phyloP scores from a whole-genome alignment of 2,113 vertebrate species.

The Neoarius graeffei region DNA sequence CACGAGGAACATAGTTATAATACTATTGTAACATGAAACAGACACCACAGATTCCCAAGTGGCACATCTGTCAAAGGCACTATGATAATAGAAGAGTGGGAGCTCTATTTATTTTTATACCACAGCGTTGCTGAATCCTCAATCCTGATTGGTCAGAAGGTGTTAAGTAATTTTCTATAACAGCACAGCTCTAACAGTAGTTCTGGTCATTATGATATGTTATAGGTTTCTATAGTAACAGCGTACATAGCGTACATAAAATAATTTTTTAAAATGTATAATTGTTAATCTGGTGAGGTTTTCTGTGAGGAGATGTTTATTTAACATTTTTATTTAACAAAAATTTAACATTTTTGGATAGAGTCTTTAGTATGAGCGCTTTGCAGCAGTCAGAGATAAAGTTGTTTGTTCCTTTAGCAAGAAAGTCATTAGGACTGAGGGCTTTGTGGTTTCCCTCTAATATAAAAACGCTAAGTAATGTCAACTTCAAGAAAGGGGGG shows the following conservation, averaged over 20 bases:
- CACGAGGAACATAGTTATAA: constrained; percentile 5
- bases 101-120: not conserved
- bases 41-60: not conserved
- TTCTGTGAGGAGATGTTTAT: not conserved
- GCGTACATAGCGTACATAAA: not conserved
- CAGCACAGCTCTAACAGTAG: not conserved
- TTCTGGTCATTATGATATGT: not conserved
- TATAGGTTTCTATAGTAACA: not conserved
- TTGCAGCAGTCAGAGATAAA: not conserved
- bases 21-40: not conserved
- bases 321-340: not conserved
- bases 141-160: not conserved
- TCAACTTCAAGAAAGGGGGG: not conserved
- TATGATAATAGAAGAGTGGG: constrained; percentile 9
- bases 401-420: not conserved
- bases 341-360: not conserved
- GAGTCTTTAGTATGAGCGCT: not conserved
- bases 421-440: not conserved
- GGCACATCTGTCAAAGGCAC: constrained; percentile 23
- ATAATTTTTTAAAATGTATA: not conserved
- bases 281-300: not conserved
- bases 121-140: not conserved
- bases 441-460: not conserved
- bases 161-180: not conserved
- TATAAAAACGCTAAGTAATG: not conserved